Base-by-base conservation (phyloP, 2,888 invertebrate species). In the Sisyra terminalis region DNA sequence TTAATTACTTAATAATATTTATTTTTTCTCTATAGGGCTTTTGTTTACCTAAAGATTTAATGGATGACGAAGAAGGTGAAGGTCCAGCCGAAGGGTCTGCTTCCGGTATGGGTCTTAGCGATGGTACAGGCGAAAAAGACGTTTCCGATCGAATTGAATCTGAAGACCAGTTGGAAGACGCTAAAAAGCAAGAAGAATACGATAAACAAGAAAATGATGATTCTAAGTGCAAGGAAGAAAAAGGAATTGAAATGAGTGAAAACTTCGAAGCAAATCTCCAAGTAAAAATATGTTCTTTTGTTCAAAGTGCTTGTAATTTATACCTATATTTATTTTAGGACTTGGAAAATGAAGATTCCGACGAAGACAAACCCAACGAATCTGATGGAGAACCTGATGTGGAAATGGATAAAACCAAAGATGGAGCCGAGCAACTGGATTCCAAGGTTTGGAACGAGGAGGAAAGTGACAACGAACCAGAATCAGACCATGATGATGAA, bases 341-440 rank as follows among this genome's bases (percentile, higher is more conserved):
- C 18, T 8, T 36, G 7, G 18, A 17, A 11, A 81, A 85, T 3
- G 71, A 78, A 63, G 71, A 72, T 45, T 63, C 59, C 1, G 75
- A 76, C 3, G 71, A 24, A 5, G 24, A 78, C 15, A 73, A 73
- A 0, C 66, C 73, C 1, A 70, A 80, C 1, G 66, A 70, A 1
- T 66, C 69, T 11, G 71, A 81, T 10, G 81, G 18, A 14, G 85
- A 96, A 50, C 67, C 84, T 2, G 93, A 96, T 49, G 93, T 96
- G 57, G 83, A 96, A 69, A 93, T 97, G 89, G 97, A 94, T 15
- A 90, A 97, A 45, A 86, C 87, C 0, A 88, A 84, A 47, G 78
- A 82, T 53, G 80, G 75, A n/a, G 82, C 84, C 2, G 86, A 90
- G 46, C 79, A 80, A 48, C 56, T 83, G 13, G 83, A 85, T 52